Evolutionary conservation across 2,797 vertebrate genomes (phyloP).

Genomic region (Enteromius argenteus): DNA sequence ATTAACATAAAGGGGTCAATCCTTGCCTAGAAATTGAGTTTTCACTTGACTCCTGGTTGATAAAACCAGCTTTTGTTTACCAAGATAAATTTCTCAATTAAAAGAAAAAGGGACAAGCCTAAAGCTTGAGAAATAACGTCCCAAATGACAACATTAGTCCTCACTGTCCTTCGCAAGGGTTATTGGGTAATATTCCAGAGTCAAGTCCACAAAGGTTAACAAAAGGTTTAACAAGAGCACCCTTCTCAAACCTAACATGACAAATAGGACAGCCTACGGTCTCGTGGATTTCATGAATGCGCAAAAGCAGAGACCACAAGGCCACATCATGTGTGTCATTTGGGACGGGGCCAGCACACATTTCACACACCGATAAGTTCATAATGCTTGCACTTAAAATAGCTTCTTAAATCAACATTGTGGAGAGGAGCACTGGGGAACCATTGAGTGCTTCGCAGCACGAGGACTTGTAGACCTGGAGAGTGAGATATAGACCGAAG

Average conservation of each 20-base stretch:
- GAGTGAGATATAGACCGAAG: conserved; percentile 47
- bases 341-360: conserved; percentile 40
- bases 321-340: not conserved
- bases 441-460: conserved; percentile 48
- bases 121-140: not conserved
- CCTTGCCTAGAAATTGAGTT: not conserved
- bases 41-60: not conserved
- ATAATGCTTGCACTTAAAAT: conserved; percentile 51
- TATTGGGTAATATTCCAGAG: not conserved
- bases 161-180: not conserved
- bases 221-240: not conserved
- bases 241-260: not conserved
- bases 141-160: not conserved
- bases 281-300: not conserved
- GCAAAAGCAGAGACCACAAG: not conserved
- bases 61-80: not conserved
- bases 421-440: conserved; percentile 32
- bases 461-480: conserved; percentile 40
- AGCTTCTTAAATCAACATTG: conserved; percentile 58
- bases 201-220: not conserved
- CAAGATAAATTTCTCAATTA: not conserved
- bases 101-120: not conserved
- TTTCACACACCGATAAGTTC: conserved; percentile 49
- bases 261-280: not conserved
- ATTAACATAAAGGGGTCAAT: not conserved